Evolutionary conservation across 1,140 invertebrate species (phyloP), one percentile per base, ranked within the genome.

Genomic region (Orchestia grillus): DNA sequence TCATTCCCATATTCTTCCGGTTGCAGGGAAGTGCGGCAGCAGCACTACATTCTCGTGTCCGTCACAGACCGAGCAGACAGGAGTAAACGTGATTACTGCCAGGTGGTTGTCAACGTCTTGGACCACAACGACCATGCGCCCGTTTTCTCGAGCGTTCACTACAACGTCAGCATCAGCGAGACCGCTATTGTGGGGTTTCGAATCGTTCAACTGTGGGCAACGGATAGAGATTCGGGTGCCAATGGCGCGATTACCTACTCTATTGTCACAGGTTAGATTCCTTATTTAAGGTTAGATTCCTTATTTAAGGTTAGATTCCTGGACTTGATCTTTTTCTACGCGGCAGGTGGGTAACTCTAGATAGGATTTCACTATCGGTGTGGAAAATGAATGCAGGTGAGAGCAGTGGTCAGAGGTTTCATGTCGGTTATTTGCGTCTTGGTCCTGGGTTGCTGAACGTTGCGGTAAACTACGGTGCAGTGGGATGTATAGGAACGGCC

Each of bases 61-160:
- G 92, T 47, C 43, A 94, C 92, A 6, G 40, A 44, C 23, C 92
- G 44, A 11, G 44, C 43, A 23, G 44, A 94, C 44, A 42, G 36
- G 11, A 40, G 44, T 40, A 44, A 40, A 44, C 8, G 3, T 97
- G 98, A 99, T 97, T 98, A 98, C n/a, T 57, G 43, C 97, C 87
- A 98, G 96, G 98, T 99, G 43, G 98, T 98, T 87, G 98, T 99
- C 62, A 97, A 97, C 36, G 97, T 99, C 0, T 98, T 98, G 97
- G 99, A 99, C 97, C 98, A 99, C 96, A 99, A 99, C 97, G 99
- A 99, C 97, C 99, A 99, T 97, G 97, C 98, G 44, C 99, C 99
- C 0, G 98, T 98, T 97, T 99, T 99, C 97, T 98, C 98, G 90
- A 98, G 98, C 53, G 98, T 98, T 97, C 98, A 98, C 91, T 98